Evolutionary conservation across 2,797 vertebrate genomes (phyloP).

Genomic region (Mastacembelus armatus): DNA sequence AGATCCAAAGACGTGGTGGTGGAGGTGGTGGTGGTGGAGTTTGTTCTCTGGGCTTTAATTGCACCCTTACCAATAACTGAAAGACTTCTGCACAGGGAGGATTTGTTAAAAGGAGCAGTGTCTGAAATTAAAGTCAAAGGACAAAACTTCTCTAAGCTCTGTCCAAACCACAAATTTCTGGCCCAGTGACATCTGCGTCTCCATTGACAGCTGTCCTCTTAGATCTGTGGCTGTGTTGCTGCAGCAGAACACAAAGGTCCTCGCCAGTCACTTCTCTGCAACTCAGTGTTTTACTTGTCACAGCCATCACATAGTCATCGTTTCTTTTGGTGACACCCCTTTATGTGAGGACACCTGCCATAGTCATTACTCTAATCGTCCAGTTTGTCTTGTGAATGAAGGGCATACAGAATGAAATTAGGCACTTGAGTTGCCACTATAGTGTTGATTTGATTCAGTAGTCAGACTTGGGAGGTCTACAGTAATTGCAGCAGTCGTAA

Average conservation of each 20-base stretch:
- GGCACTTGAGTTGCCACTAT: slow-evolving; percentile 62
- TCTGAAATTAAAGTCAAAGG: slow-evolving; percentile 62
- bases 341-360: slow-evolving; percentile 65
- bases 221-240: slow-evolving; percentile 35
- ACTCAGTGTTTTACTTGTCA: slow-evolving; percentile 39
- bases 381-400: slow-evolving; percentile 63
- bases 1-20: slow-evolving; percentile 44
- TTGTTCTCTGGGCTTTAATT: slow-evolving; percentile 76
- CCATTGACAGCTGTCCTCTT: slow-evolving; percentile 60
- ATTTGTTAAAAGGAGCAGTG: slow-evolving; percentile 52
- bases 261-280: slow-evolving; percentile 3
- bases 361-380: slow-evolving; percentile 63
- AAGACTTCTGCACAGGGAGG: slow-evolving; percentile 18
- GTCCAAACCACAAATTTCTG: slow-evolving; percentile 31
- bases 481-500: too few species aligned
- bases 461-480: slow-evolving; percentile 68
- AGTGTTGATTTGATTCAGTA: slow-evolving; percentile 71
- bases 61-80: slow-evolving; percentile 58
- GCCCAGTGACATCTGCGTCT: slow-evolving; percentile 34
- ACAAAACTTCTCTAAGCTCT: slow-evolving; percentile 46
- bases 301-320: background rate
- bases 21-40: slow-evolving; percentile 68
- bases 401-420: slow-evolving; percentile 67
- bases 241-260: slow-evolving; percentile 11
- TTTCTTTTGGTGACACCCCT: slow-evolving; percentile 38